Conservation (phyloP, 2,888 invertebrate genomes). For the Tenthredo mesomela region DNA sequence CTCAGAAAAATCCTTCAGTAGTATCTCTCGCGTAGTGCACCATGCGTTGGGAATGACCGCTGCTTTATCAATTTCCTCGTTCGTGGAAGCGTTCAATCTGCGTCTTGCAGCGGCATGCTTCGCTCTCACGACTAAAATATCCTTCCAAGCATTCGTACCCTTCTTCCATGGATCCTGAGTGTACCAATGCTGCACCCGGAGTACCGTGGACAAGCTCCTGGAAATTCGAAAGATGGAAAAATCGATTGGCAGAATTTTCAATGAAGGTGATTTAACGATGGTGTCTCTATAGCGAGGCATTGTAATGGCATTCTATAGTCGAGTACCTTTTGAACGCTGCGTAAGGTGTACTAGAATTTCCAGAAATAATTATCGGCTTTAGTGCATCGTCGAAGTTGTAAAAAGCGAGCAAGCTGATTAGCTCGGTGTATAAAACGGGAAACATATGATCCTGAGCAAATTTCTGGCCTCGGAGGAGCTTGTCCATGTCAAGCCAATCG, state of each 20-base stretch:
- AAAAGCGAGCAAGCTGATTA: conserved; percentile 75
- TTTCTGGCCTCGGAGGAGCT: conserved; percentile 77
- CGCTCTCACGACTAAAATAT: conserved; percentile 76
- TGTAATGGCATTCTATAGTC: neutral
- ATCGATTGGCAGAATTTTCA: neutral
- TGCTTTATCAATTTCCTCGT: conserved; percentile 60
- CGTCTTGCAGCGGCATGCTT: conserved; percentile 75
- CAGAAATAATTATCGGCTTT: conserved; percentile 78
- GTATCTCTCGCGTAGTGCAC: conserved; percentile 58
- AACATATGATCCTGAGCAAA: conserved; percentile 76
- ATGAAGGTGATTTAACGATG: neutral
- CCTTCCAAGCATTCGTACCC: conserved; percentile 75
- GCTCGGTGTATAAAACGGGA: conserved; percentile 72
- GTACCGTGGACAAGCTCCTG: neutral
- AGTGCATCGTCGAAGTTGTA: conserved; percentile 76
- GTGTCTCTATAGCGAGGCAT: neutral
- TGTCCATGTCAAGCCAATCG: conserved; percentile 76
- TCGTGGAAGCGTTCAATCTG: conserved; percentile 61
- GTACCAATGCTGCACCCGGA: conserved; percentile 79
- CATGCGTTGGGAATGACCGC: conserved; percentile 61
- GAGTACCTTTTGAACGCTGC: conserved; percentile 74
- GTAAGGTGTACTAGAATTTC: conserved; percentile 77
- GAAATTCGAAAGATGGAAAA: neutral
- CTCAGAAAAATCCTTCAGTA: conserved; percentile 63
- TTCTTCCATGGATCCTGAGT: conserved; percentile 78